Conservation (phyloP, 2,113 vertebrate species). For the Actinemys pallida region DNA sequence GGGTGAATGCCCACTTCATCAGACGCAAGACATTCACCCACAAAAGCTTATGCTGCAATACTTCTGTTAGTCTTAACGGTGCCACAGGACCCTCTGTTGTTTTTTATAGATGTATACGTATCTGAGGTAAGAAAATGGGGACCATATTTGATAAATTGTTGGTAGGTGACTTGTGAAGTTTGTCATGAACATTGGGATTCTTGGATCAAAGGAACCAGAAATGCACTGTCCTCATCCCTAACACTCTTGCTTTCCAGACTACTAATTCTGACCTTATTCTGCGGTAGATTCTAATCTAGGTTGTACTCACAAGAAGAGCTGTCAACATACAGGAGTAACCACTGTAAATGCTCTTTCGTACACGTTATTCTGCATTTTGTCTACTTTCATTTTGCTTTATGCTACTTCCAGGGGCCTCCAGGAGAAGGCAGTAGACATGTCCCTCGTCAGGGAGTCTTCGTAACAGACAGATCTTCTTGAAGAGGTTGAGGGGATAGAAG, state of each 20-base stretch:
- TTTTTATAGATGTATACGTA: not conserved
- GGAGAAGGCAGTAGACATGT: not conserved
- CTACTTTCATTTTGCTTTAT: not conserved
- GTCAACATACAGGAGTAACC: not conserved
- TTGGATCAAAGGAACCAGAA: not conserved
- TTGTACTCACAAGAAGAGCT: not conserved
- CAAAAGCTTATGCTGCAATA: no score
- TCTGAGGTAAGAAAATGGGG: not conserved
- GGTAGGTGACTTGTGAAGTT: fast-evolving
- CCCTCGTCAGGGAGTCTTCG: not conserved
- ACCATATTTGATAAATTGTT: not conserved
- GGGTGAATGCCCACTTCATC: no score
- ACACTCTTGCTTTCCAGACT: not conserved
- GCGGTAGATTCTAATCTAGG: not conserved
- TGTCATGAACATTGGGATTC: not conserved
- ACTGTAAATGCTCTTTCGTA: not conserved
- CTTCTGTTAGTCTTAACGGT: no score
- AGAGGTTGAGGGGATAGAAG: not conserved
- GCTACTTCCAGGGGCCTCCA: not conserved
- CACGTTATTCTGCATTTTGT: not conserved
- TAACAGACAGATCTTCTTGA: not conserved
- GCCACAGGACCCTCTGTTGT: no score
- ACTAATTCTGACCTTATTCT: not conserved
- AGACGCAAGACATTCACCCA: no score
- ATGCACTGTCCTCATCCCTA: not conserved